Evolutionary conservation across 30 jellyfish, hydroid and myxozoan genomes (phyloP), one percentile per base, ranked within the genome.

Genomic region (Aurelia sp.): DNA sequence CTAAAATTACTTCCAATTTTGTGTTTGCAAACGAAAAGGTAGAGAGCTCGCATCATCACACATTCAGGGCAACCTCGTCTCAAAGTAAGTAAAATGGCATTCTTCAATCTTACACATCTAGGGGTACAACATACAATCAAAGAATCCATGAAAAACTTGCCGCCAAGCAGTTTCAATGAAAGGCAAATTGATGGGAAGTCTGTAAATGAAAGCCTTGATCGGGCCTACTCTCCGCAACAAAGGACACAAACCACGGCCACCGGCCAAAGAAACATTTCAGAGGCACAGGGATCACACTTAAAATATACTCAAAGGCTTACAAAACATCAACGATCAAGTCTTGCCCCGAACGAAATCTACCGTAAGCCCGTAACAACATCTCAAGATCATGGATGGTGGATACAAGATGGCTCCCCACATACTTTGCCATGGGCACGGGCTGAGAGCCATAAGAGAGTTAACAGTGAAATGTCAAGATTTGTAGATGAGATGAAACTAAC

Each of bases 381-480:
- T 4, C 98, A 92, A 48, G 96, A 92, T 15, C 92, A 92, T 47
- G 98, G 98, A 30, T 92, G 98, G 98, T 92, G 97, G 96, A 88
- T 88, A 9, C 91, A 67, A 66, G 93, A 84, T 44, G 91, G 86
- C 47, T 74, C 81, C 4, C 82, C 87, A 4, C 53, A 80, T 38
- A 70, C 69, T n/a, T 52, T 86, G 72, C 94, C 90, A 44, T 92
- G 98, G 98, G 67, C 98, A 8, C 57, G 79, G 65, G 82, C 47
- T 47, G 96, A 86, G 57, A 86, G 88, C 53, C 94, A 76, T 59
- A 68, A 89, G 17, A 70, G 92, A 44, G 73, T 87, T 2, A 72
- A 92, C 82, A 92, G 98, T 50, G 98, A 92, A 72, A 92, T 92
- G 98, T 86, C 98, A 24, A 80, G 97, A 71, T 92, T 91, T 66